Evolutionary conservation across 2,113 vertebrate genomes (phyloP), one percentile per base, ranked within the genome.

Genomic region (Cryptotis parvus): DNA sequence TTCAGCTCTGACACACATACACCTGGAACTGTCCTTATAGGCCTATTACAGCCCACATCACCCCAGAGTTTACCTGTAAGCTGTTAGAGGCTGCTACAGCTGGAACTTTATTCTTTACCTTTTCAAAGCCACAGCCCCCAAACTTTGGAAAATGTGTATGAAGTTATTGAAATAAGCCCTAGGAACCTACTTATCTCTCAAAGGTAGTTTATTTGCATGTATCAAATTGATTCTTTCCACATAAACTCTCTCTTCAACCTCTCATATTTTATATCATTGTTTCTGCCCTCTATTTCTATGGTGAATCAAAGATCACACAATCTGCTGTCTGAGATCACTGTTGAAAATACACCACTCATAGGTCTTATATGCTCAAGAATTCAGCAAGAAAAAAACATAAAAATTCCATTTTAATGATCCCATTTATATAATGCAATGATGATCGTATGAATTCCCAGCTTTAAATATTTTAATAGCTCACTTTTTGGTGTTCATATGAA

Each of bases 341-440:
- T 80, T 80, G 35, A 45, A 87, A 72, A 89, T 58, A 26, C 11
- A n/a, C 29, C 27, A 76, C 63, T 9, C 43, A 91, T 37, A 43
- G 72, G 68, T n/a, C 45, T 61, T 14, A 16, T 0, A 39, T n/a
- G 74, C n/a, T 80, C 16, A 15, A 92, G 81, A 1, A 52, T 80
- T 92, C 12, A 69, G 78, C 73, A 93, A 91, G 69, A 74, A 68
- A 93, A 89, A 74, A 76, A 73, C 49, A 52, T 26, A 73, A 91
- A 74, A 74, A 78, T 78, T 68, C 43, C 33, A 45, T 87, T 78
- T 79, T 84, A 90, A 80, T 66, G 72, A 11, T 43, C 10, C 15
- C 8, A 84, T 87, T 80, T 84, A 37, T 68, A 68, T 87, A 91
- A 92, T 81, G 78, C 68, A 76, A 81, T 84, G 76, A 92, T 31